Conservation (phyloP, 2,888 invertebrate genomes). For the Onchidella celtica region DNA sequence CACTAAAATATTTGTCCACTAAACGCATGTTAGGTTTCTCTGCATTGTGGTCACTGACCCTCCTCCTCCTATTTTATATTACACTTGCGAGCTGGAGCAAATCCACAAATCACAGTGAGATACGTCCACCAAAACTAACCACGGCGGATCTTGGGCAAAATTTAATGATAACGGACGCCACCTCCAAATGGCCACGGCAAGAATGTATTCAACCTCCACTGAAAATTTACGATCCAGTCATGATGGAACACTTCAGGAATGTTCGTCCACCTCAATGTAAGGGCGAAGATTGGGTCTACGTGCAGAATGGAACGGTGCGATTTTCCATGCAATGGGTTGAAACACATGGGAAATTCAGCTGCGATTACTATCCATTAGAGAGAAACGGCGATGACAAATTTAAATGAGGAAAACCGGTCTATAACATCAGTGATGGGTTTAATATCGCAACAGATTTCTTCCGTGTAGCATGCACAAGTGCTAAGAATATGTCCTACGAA, state of each 20-base stretch:
- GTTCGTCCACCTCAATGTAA: slow-evolving; percentile 86
- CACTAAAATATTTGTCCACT: too few species aligned
- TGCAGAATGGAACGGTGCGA: slow-evolving; percentile 84
- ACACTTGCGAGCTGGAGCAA: too few species aligned
- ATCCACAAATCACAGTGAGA: too few species aligned
- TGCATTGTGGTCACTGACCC: too few species aligned
- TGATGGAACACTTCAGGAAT: slow-evolving; percentile 86
- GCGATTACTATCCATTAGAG: slow-evolving; percentile 82
- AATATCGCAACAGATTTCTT: slow-evolving; percentile 62
- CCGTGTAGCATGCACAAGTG: slow-evolving; percentile 58
- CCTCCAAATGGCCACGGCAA: background rate
- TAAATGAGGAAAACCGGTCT: slow-evolving; percentile 48
- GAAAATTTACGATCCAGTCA: slow-evolving; percentile 86
- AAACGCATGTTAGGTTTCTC: too few species aligned
- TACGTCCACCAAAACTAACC: too few species aligned
- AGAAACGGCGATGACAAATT: slow-evolving; percentile 60
- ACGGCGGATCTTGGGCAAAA: too few species aligned
- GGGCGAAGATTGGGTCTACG: slow-evolving; percentile 87
- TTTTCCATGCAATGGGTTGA: slow-evolving; percentile 82
- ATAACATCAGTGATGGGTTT: slow-evolving; percentile 50
- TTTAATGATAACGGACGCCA: too few species aligned
- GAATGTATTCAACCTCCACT: slow-evolving; percentile 86
- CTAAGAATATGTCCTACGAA: slow-evolving; percentile 82
- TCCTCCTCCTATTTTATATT: too few species aligned
- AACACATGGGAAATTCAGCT: slow-evolving; percentile 79